These are phyloP conservation scores for Rhodophaea formosa DNA, from an alignment of 2,888 invertebrate species.

Conservation along the genomic window DNA sequence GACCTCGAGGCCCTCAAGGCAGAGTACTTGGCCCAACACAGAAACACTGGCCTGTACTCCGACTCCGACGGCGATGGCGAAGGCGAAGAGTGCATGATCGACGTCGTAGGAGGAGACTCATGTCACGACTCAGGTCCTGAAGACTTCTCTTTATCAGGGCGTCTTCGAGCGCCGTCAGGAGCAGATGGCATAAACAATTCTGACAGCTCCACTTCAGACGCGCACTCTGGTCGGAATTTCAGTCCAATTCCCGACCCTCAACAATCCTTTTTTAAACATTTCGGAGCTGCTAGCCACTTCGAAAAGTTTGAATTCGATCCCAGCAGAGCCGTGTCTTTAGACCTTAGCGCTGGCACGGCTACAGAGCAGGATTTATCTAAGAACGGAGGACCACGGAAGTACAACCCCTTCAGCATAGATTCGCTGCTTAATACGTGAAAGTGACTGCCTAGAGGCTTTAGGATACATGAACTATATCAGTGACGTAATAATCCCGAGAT, in stretches of 20 bases:
- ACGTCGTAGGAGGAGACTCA: constrained; percentile 91
- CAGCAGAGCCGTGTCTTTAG: constrained; percentile 74
- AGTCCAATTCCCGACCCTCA: constrained; percentile 74
- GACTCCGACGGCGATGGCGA: constrained; percentile 82
- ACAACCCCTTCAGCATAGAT: constrained; percentile 95
- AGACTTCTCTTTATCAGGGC: constrained; percentile 82
- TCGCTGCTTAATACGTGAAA: constrained; percentile 88
- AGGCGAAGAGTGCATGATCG: constrained; percentile 88
- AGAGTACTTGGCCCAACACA: constrained; percentile 91
- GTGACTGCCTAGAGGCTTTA: constrained; percentile 63
- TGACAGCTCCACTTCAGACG: constrained; percentile 78
- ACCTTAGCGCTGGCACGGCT: constrained; percentile 66
- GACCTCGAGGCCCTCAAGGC: constrained; percentile 91
- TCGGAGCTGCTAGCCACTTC: constrained; percentile 61
- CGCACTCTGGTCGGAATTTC: constrained; percentile 67
- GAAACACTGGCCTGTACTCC: constrained; percentile 81
- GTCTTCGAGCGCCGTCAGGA: constrained; percentile 80
- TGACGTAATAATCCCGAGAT: constrained; percentile 48
- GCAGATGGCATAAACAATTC: constrained; percentile 82
- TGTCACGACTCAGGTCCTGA: constrained; percentile 85
- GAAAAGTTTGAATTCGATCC: constrained; percentile 78
- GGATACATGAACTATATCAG: constrained; percentile 39
- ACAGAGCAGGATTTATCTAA: constrained; percentile 74
- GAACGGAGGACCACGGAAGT: constrained; percentile 82
- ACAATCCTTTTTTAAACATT: constrained; percentile 71